Percentiles rank a stretch among this genome's conserved stretches.
phyloP scores from a whole-genome alignment of 2,888 invertebrate genomes.

The Sthenelais limicola region DNA sequence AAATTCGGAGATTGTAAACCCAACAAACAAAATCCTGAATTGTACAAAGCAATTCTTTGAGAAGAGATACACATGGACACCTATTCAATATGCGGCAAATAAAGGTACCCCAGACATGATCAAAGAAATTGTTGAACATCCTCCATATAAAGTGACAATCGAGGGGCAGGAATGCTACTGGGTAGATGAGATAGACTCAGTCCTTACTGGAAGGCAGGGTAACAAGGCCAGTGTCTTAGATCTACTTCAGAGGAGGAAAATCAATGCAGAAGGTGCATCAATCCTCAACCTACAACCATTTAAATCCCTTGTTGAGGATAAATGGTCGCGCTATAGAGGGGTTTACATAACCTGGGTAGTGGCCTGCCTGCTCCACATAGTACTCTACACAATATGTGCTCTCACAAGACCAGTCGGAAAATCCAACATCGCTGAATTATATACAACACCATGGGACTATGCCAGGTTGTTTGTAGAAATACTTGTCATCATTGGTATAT shows the following conservation, averaged over 20 bases:
- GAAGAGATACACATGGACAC: no score
- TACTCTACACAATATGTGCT: slow-evolving; percentile 3
- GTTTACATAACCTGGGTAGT: background rate
- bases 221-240: no score
- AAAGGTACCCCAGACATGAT: background rate
- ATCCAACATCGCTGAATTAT: background rate
- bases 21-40: no score
- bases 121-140: background rate
- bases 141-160: background rate
- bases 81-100: background rate
- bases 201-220: no score
- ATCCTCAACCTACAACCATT: background rate
- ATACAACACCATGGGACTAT: background rate
- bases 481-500: background rate
- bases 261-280: background rate
- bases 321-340: background rate
- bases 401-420: background rate
- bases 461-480: background rate
- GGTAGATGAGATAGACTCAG: background rate
- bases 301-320: background rate
- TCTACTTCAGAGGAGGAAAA: background rate
- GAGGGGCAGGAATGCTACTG: background rate
- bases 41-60: no score
- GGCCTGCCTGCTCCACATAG: background rate
- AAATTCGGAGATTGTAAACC: no score